Evolutionary conservation across 1,140 invertebrate genomes (phyloP).

Genomic region (Drosophila nigromelanica): DNA sequence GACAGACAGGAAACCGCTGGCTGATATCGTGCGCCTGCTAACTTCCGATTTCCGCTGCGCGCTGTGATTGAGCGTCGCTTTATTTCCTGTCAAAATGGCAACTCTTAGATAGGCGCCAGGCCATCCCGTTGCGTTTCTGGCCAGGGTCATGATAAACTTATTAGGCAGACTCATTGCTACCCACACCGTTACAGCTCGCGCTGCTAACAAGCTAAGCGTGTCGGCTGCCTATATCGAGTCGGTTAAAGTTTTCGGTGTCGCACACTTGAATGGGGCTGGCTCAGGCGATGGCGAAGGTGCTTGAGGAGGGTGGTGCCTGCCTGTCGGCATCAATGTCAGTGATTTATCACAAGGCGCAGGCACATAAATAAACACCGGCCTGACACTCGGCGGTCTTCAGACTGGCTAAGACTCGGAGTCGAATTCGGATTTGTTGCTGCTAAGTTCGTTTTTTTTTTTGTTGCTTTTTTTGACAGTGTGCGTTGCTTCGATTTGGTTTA

Average conservation of each 20-base stretch:
- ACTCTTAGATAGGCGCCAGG: slow-evolving; percentile 54
- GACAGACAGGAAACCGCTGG: slow-evolving; percentile 57
- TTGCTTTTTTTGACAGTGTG: slow-evolving; percentile 67
- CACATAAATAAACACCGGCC: slow-evolving; percentile 78
- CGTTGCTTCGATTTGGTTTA: slow-evolving; percentile 72
- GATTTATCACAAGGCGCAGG: slow-evolving; percentile 76
- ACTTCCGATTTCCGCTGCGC: slow-evolving; percentile 77
- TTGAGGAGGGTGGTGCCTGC: slow-evolving; percentile 6
- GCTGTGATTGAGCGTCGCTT: slow-evolving; percentile 75
- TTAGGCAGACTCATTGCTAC: slow-evolving; percentile 44
- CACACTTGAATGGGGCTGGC: not conserved
- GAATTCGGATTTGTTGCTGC: slow-evolving; percentile 38
- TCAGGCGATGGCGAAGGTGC: not conserved
- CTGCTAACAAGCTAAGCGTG: slow-evolving; percentile 59
- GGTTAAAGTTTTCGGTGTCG: slow-evolving; percentile 59
- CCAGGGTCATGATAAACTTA: slow-evolving; percentile 70
- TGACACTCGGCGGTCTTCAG: slow-evolving; percentile 39
- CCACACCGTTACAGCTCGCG: no score
- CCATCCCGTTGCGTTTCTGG: slow-evolving; percentile 22
- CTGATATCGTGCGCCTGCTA: slow-evolving; percentile 79
- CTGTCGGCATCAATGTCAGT: slow-evolving; percentile 78
- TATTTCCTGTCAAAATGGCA: slow-evolving; percentile 67
- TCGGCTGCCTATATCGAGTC: slow-evolving; percentile 57
- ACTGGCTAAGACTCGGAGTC: slow-evolving; percentile 33
- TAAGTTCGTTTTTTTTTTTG: not conserved